Evolutionary conservation across 2,888 invertebrate species (phyloP).

Genomic region (Eupeodes luniger): DNA sequence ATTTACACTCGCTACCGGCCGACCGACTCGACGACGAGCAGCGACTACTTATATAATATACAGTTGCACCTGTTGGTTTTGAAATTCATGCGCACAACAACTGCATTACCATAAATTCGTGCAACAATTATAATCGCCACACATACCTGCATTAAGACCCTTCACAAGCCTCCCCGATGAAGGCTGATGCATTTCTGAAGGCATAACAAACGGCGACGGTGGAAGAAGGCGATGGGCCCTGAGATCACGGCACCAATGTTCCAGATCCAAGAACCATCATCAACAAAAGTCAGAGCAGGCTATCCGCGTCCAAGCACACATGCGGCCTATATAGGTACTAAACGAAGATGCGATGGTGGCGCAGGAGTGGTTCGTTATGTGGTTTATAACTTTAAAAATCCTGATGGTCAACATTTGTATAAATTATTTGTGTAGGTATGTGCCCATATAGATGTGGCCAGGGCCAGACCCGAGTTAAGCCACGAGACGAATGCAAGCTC

Average conservation of each 20-base stretch:
- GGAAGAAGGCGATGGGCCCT: too few species aligned
- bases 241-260: neutral
- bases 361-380: neutral
- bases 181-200: neutral
- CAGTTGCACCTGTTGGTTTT: conserved; percentile 63
- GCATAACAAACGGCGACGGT: neutral
- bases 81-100: conserved; percentile 52
- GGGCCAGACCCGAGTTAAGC: neutral
- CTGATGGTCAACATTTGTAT: conserved; percentile 60
- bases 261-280: conserved; percentile 11
- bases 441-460: conserved; percentile 10
- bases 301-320: neutral
- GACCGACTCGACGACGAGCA: neutral
- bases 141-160: conserved; percentile 12
- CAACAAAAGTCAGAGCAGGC: too few species aligned
- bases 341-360: conserved; percentile 6
- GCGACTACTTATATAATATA: neutral
- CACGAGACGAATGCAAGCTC: conserved; percentile 28
- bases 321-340: neutral
- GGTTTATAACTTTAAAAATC: conserved; percentile 1
- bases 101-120: conserved; percentile 72
- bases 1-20: conserved; percentile 61
- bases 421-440: conserved; percentile 8
- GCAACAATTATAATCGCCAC: conserved; percentile 67
- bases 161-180: neutral